Percentiles rank a stretch among this genome's conserved stretches.
Conservation (phyloP, 2,888 invertebrate genomes). For the Andrena haemorrhoa region DNA sequence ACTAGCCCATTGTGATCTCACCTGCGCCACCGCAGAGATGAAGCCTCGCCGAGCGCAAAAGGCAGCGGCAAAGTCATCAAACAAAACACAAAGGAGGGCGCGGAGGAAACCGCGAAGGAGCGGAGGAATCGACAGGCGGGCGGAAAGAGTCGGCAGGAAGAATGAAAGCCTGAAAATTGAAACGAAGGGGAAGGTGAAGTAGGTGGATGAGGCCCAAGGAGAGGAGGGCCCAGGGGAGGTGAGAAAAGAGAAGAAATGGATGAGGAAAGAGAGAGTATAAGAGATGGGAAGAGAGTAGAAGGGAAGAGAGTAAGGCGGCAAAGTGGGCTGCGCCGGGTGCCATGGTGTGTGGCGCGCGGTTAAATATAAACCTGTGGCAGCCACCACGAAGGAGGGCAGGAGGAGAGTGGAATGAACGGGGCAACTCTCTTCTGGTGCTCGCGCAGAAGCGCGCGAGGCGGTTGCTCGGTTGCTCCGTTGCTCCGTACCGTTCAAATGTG, state of each 20-base stretch:
- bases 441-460: conserved; percentile 49
- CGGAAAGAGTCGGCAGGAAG: conserved; percentile 5
- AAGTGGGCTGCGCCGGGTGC: conserved; percentile 72
- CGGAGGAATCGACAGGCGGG: conserved; percentile 1
- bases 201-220: conserved; percentile 1
- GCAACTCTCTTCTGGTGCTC: conserved; percentile 61
- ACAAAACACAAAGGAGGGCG: conserved; percentile 11
- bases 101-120: not conserved
- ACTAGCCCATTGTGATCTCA: not conserved
- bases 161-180: conserved; percentile 22
- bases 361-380: conserved; percentile 76
- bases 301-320: conserved; percentile 57
- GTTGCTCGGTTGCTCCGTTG: conserved; percentile 23
- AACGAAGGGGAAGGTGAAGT: not conserved
- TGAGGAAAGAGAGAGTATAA: conserved; percentile 38
- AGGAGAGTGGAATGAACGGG: conserved; percentile 74
- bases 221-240: not conserved
- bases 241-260: conserved; percentile 17
- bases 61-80: conserved; percentile 15
- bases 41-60: not conserved
- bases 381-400: conserved; percentile 65
- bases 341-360: conserved; percentile 75
- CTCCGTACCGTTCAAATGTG: conserved; percentile 73
- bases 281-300: conserved; percentile 49
- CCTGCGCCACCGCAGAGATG: not conserved